A percentile compares a stretch with the other conserved stretches of the same genome.
These are phyloP conservation scores for Cheirogaleus major DNA, from an alignment of 2,797 vertebrate genomes.

Conservation along the genomic window DNA sequence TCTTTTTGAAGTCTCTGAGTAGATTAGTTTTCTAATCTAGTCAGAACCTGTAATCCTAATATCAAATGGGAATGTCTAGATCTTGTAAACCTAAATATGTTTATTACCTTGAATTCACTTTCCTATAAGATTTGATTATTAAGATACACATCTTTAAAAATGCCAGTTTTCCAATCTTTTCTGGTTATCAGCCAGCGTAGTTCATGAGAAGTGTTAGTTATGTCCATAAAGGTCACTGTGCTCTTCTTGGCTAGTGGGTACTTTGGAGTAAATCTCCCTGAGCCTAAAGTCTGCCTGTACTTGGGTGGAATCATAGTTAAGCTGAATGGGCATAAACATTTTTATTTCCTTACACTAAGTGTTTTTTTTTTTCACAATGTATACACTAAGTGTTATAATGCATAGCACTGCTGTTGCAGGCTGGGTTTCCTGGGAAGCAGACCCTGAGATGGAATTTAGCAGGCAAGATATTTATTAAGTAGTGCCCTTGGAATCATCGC, in stretches of 20 bases:
- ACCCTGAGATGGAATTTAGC: conserved; percentile 29
- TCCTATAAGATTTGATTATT: conserved; percentile 33
- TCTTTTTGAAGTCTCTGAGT: conserved; percentile 28
- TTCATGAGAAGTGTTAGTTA: conserved; percentile 6
- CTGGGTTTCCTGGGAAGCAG: conserved; percentile 47
- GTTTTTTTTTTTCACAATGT: not conserved
- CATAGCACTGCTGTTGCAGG: conserved; percentile 7
- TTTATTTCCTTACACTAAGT: conserved; percentile 31
- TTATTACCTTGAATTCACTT: conserved; percentile 35
- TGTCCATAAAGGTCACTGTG: not conserved
- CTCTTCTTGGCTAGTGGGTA: not conserved
- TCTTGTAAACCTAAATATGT: conserved; percentile 47
- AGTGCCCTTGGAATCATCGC: not conserved
- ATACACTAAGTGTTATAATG: conserved; percentile 32
- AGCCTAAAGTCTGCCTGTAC: not conserved
- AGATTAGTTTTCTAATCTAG: conserved; percentile 25
- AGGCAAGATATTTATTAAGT: conserved; percentile 16
- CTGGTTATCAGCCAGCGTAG: not conserved
- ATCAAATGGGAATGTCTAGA: conserved; percentile 14
- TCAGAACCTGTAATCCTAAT: conserved; percentile 31
- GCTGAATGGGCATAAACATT: conserved; percentile 36
- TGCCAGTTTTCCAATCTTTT: conserved; percentile 33
- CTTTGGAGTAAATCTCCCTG: not conserved
- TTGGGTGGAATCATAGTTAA: conserved; percentile 20
- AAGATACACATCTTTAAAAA: conserved; percentile 25